phyloP scores from a whole-genome alignment of 2,113 vertebrate species.

The Perca fluviatilis region DNA sequence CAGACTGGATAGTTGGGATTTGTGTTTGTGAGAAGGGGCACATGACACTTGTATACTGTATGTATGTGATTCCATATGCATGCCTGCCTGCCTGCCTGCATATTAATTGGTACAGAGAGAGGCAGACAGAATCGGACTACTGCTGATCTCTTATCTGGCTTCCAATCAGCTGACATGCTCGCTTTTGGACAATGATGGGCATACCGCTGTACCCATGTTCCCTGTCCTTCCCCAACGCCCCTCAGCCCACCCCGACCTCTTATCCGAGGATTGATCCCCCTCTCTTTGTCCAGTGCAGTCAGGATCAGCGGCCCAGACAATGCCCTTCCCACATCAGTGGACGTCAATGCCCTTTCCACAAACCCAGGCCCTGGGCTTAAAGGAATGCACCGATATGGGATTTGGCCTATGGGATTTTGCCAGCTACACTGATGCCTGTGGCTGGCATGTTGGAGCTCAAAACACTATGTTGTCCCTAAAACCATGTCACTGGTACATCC shows the following conservation, averaged over 20 bases:
- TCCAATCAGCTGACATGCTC: conserved; percentile 62
- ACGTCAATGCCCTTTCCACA: conserved; percentile 80
- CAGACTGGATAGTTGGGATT: background rate
- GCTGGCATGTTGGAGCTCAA: conserved; percentile 62
- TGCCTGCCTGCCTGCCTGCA: conserved; percentile 22
- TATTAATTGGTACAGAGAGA: conserved; percentile 47
- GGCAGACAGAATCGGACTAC: conserved; percentile 60
- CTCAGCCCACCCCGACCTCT: conserved; percentile 61
- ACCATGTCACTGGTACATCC: conserved; percentile 7
- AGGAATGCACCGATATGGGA: conserved; percentile 71
- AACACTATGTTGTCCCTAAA: conserved; percentile 32
- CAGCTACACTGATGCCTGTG: conserved; percentile 62
- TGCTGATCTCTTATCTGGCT: conserved; percentile 54
- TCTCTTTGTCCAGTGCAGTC: conserved; percentile 67
- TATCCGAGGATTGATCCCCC: conserved; percentile 63
- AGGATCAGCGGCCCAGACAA: conserved; percentile 81
- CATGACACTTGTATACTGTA: conserved; percentile 21
- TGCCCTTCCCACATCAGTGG: conserved; percentile 81
- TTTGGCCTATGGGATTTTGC: conserved; percentile 81
- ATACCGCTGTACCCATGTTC: conserved; percentile 54
- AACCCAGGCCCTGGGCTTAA: conserved; percentile 86
- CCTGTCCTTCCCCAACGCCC: conserved; percentile 49
- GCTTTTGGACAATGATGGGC: conserved; percentile 65
- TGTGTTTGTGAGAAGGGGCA: background rate
- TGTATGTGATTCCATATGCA: conserved; percentile 35